Base-by-base conservation (phyloP, 2,888 invertebrate genomes). In the Strigamia transsilvanica region DNA sequence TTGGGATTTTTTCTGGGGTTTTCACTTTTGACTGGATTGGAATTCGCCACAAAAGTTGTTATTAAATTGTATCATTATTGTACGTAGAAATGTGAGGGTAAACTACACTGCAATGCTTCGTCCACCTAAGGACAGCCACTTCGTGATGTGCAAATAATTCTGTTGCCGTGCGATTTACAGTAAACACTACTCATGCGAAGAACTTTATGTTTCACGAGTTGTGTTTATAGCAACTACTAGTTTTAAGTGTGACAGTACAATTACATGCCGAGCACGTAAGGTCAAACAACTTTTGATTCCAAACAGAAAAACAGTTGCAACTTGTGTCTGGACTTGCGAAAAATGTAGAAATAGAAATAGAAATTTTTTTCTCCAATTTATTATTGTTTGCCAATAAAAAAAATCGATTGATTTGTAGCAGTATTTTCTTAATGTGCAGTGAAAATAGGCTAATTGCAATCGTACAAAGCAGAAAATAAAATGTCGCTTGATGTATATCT, bases 1-100 rank as follows among this genome's bases (percentile, higher is more conserved):
- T 73, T 73, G 32, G 73, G 73, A 32, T 73, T 73, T 73, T 73
- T 73, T 73, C 27, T 73, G n/a, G 73, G 73, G 2, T n/a, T 73
- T 27, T 73, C 73, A 15, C 27, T 73, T 0, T 12, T 73, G 10
- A 32, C 73, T 15, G 73, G 73, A 32, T 73, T 73, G 12, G 73
- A 73, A 73, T 73, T 73, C 12, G 13, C 15, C 23, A 32, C 13
- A 12, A 73, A 73, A 32, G n/a, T 32, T 6, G 13, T 27, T 32
- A 32, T 73, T 5, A 73, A 73, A 73, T 27, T 32, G 13, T 73
- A 73, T 27, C 73, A 73, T 73, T 27, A 27, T 12, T 32, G 15
- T 7, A 10, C 2, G 27, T 15, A 73, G 32, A 66, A 66, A 66
- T 66, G 12, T 21, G 18, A 12, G 5, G 5, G 21, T 7, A 23